These are phyloP conservation scores for Thumatha senex DNA, from an alignment of 2,888 invertebrate species.

Conservation along the genomic window DNA sequence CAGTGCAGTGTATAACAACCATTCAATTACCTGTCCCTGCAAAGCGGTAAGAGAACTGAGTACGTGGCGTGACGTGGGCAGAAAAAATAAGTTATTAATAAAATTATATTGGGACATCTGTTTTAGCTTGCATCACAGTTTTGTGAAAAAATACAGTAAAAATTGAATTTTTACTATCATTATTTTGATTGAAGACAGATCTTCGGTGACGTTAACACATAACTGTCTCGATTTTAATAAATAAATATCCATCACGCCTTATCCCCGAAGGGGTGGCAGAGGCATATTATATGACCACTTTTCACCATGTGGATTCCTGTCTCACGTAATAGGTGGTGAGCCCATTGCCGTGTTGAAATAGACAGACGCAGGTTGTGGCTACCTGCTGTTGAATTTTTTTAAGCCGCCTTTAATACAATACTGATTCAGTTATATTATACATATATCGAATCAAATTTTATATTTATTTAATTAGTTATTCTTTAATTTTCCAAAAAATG, in stretches of 20 bases:
- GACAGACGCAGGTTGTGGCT: too few relatives aligned
- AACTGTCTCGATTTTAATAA: constrained; percentile 36
- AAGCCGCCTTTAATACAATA: constrained; percentile 20
- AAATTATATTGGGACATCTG: constrained; percentile 15
- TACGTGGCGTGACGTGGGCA: not conserved
- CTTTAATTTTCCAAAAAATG: too few relatives aligned
- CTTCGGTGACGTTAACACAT: constrained; percentile 41
- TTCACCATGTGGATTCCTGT: too few relatives aligned
- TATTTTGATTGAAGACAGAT: constrained; percentile 22
- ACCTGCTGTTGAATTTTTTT: too few relatives aligned
- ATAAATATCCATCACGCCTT: too few relatives aligned
- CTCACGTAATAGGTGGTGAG: too few relatives aligned
- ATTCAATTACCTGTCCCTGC: not conserved
- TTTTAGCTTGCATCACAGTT: constrained; percentile 2
- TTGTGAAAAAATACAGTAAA: constrained; percentile 8
- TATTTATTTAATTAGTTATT: too few relatives aligned
- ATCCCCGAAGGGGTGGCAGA: too few relatives aligned
- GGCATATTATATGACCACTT: too few relatives aligned
- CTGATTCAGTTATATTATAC: constrained; percentile 20
- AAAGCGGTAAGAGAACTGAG: not conserved
- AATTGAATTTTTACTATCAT: constrained; percentile 14
- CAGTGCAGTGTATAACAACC: not conserved
- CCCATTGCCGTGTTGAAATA: too few relatives aligned
- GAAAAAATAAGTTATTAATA: constrained; percentile 13
- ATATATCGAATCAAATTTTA: too few relatives aligned